Conservation (phyloP, 2,113 vertebrate species). For the Plotosus lineatus region DNA sequence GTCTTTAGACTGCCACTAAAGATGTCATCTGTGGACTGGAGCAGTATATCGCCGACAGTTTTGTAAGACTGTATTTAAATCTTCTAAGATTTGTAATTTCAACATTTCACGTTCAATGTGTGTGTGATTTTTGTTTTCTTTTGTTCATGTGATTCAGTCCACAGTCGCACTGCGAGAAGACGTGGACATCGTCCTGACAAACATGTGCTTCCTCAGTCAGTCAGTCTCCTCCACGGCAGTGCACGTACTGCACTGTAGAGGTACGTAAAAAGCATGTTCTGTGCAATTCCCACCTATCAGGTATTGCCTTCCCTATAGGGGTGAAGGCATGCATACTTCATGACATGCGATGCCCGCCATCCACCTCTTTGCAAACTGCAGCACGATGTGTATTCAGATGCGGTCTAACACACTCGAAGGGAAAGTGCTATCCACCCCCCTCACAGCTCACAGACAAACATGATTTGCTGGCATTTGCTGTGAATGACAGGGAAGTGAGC, state of each 20-base stretch:
- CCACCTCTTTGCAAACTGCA: no score
- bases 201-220: slow-evolving; percentile 85
- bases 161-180: slow-evolving; percentile 82
- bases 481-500: no score
- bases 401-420: no score
- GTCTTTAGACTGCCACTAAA: slow-evolving; percentile 73
- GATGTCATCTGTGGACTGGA: slow-evolving; percentile 80
- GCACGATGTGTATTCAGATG: no score
- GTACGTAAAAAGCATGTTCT: no score
- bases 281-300: no score
- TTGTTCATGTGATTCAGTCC: slow-evolving; percentile 68
- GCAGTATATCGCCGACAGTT: slow-evolving; percentile 86
- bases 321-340: no score
- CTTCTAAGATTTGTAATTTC: background rate
- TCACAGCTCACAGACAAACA: no score
- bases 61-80: slow-evolving; percentile 73
- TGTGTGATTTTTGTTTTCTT: slow-evolving; percentile 18
- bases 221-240: slow-evolving; percentile 84
- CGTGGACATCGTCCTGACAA: slow-evolving; percentile 84
- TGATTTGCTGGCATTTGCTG: no score
- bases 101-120: background rate
- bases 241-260: slow-evolving; percentile 83
- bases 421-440: no score
- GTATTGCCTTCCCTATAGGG: no score
- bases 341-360: no score